phyloP scores from a whole-genome alignment of 2,888 invertebrate genomes.

The Vanessa cardui region DNA sequence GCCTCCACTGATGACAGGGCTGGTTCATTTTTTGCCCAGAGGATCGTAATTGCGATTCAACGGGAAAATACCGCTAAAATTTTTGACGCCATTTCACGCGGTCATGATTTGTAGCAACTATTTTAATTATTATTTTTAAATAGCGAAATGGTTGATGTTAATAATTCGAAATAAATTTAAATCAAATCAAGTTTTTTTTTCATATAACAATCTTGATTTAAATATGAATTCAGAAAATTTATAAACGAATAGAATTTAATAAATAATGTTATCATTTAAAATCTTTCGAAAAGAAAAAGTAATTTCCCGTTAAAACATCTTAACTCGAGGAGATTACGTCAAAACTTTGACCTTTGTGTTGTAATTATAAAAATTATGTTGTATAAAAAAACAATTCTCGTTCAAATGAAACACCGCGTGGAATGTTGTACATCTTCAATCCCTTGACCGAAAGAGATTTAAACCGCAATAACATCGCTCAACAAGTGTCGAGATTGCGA shows the following conservation, averaged over 20 bases:
- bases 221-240: too few species aligned
- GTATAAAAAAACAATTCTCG: neutral
- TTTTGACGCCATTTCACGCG: too few species aligned
- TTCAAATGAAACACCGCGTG: constrained; percentile 6
- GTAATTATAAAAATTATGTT: neutral
- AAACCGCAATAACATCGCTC: neutral
- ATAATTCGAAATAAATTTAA: too few species aligned
- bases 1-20: too few species aligned
- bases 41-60: too few species aligned
- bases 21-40: too few species aligned
- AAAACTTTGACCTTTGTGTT: neutral
- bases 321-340: neutral
- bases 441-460: neutral
- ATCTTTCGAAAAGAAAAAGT: neutral
- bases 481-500: constrained; percentile 4
- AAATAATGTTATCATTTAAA: neutral
- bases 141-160: too few species aligned
- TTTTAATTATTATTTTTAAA: too few species aligned
- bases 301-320: neutral
- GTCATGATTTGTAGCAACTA: too few species aligned
- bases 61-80: too few species aligned
- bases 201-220: too few species aligned
- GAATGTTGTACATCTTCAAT: constrained; percentile 4
- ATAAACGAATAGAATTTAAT: neutral
- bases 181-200: too few species aligned